Percentiles rank a stretch among this genome's conserved stretches.
Conservation (phyloP, 2,797 vertebrate species). For the Crocidura indochinensis region DNA sequence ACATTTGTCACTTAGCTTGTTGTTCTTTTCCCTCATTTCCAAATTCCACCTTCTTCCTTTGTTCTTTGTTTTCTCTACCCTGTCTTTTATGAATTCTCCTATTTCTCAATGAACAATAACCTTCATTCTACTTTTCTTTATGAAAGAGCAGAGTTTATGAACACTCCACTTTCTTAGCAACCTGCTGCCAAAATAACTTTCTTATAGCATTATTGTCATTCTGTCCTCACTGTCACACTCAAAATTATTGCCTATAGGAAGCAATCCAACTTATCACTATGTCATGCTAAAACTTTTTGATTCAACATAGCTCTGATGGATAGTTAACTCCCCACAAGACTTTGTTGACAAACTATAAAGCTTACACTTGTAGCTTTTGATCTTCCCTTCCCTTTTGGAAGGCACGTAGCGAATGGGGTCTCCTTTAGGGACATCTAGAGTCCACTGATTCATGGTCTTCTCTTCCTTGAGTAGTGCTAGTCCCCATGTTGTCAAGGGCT, state of each 20-base stretch:
- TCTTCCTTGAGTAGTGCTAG: neutral
- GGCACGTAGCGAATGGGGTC: neutral
- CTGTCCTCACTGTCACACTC: neutral
- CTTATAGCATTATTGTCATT: neutral
- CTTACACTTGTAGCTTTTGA: too few species aligned
- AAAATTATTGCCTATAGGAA: neutral
- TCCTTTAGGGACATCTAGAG: too few species aligned
- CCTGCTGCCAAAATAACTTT: constrained; percentile 28
- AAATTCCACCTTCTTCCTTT: neutral
- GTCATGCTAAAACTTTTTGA: neutral
- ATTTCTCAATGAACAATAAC: constrained; percentile 14
- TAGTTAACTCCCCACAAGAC: neutral
- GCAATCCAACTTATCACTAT: neutral
- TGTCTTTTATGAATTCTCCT: neutral
- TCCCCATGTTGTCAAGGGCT: neutral
- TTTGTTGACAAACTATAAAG: neutral
- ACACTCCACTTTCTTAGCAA: neutral
- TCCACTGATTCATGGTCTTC: neutral
- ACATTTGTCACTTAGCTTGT: neutral
- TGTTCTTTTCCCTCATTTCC: neutral
- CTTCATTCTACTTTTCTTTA: neutral
- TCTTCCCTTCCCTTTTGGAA: neutral
- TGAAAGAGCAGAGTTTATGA: neutral
- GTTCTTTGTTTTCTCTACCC: neutral
- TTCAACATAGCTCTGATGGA: neutral